Evolutionary conservation across 2,888 invertebrate species (phyloP), one percentile per base, ranked within the genome.

Genomic region (Aelia acuminata): DNA sequence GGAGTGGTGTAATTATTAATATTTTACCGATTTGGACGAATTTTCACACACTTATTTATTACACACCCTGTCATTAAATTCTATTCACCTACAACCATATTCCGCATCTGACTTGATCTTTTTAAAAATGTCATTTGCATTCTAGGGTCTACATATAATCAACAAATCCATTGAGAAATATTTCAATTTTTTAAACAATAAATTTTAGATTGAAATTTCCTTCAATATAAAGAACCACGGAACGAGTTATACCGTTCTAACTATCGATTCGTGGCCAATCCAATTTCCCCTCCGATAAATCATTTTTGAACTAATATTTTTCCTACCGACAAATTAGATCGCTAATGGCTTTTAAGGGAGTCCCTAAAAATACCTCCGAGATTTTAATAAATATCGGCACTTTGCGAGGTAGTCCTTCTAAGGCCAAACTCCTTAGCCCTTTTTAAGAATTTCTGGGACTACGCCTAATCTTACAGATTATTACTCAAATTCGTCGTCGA

Each of bases 271-370:
- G 63, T 70, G 63, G 63, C 63, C 63, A 35, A 70, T 47, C 43
- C 80, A 80, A 80, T 80, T 47, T 47, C 43, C 39, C 5, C 43
- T 13, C 15, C 43, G 80, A 80, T 80, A 80, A 80, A 80, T 80
- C 80, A 80, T 80, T 80, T 80, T 80, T 80, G n/a, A 15, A 80
- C 80, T 80, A 47, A 80, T 80, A 47, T 80, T 80, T 80, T 80
- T 80, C 80, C 80, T n/a, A 47, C n/a, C 39, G 80, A n/a, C n/a
- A 47, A 80, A 80, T 80, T 80, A 80, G 43, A 43, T 80, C 43
- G 39, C 43, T 80, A 80, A 80, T 80, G 80, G 80, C 80, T 80
- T 80, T 80, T 47, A 80, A 47, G 80, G 43, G 43, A 47, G 43
- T 80, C 80, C 39, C 80, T 80, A 80, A 80, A 80, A 80, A 80